Percentiles rank a stretch among this genome's conserved stretches.
Evolutionary conservation across 2,888 invertebrate species (phyloP).

Genomic region (Lymantria monacha): DNA sequence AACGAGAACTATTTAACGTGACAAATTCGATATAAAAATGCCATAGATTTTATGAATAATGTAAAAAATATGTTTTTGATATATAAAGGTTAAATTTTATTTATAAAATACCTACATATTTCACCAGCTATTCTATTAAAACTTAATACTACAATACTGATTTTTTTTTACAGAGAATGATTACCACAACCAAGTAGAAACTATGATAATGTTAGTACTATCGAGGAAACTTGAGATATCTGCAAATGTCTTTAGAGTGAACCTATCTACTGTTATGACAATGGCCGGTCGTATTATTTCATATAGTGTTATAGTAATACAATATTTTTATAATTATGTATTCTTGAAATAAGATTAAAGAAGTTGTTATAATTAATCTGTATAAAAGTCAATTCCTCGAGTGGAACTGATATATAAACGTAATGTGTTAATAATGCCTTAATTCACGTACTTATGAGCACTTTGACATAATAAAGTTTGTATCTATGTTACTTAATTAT

Average conservation of each 20-base stretch:
- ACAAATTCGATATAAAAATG: too few species aligned
- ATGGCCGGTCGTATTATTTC: slow-evolving; percentile 53
- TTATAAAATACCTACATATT: not conserved
- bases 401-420: too few species aligned
- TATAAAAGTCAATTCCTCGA: too few species aligned
- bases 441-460: too few species aligned
- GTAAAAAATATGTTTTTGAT: too few species aligned
- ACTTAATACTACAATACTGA: not conserved
- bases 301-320: slow-evolving; percentile 54
- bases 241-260: slow-evolving; percentile 46
- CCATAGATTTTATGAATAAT: too few species aligned
- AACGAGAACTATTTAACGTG: too few species aligned
- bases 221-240: slow-evolving; percentile 49
- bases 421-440: too few species aligned
- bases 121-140: not conserved
- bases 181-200: slow-evolving; percentile 48
- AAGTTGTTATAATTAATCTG: not conserved
- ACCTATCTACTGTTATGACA: slow-evolving; percentile 41
- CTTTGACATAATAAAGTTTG: too few species aligned
- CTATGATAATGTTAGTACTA: slow-evolving; percentile 49
- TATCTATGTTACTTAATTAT: too few species aligned
- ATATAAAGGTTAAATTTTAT: too few species aligned
- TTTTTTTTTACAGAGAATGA: slow-evolving; percentile 41
- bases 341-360: slow-evolving; percentile 16
- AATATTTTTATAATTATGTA: slow-evolving; percentile 50